phyloP scores from a whole-genome alignment of 2,797 vertebrate genomes.

The Morelia viridis region DNA sequence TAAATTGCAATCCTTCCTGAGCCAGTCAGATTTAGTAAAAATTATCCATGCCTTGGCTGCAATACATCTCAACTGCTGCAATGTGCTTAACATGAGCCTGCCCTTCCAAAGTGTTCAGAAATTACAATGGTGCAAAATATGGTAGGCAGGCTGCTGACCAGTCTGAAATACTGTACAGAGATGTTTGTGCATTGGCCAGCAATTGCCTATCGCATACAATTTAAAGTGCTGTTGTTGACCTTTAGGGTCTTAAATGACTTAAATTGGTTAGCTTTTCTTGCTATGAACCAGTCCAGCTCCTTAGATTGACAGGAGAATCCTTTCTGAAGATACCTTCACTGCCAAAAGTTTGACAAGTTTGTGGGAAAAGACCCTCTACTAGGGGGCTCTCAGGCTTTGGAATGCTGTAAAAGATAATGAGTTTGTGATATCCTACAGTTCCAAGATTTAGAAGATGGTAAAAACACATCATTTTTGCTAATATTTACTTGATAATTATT shows the following conservation, averaged over 20 bases:
- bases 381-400: not conserved
- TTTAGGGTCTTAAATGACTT: not conserved
- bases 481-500: not conserved
- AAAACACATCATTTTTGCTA: not conserved
- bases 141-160: not conserved
- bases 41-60: not conserved
- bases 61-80: not conserved
- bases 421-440: not conserved
- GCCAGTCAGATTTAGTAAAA: not conserved
- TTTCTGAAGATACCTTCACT: not conserved
- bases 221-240: not conserved
- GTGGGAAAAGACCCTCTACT: not conserved
- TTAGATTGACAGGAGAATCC: not conserved
- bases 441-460: not conserved
- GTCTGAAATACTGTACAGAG: not conserved
- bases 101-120: not conserved
- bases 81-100: not conserved
- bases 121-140: not conserved
- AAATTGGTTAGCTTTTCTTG: not conserved
- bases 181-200: not conserved
- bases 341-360: not conserved
- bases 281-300: not conserved
- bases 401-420: not conserved
- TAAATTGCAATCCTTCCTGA: not conserved
- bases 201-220: not conserved